A percentile compares a stretch with the other conserved stretches of the same genome.
Evolutionary conservation across 1,140 invertebrate species (phyloP).

Genomic region (Pachypeltis micranthus): DNA sequence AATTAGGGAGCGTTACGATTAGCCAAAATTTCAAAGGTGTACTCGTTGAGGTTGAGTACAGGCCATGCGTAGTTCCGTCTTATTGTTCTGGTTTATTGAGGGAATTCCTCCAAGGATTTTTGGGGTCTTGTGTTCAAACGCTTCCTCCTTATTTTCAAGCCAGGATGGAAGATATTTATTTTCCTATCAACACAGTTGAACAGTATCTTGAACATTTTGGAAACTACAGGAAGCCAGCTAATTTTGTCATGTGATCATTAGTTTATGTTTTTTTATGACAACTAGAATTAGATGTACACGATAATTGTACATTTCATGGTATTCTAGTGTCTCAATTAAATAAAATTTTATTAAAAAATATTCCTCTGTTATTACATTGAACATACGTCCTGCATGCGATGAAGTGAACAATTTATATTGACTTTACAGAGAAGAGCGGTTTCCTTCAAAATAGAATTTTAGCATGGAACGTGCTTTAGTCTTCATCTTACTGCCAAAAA

Average conservation of each 20-base stretch:
- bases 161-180: constrained; percentile 75
- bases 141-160: constrained; percentile 42
- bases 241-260: constrained; percentile 9
- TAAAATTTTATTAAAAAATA: too few relatives aligned
- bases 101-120: constrained; percentile 84
- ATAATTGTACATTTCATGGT: too few relatives aligned
- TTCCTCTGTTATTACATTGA: too few relatives aligned
- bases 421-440: too few relatives aligned
- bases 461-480: too few relatives aligned
- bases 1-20: constrained; percentile 84
- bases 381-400: too few relatives aligned
- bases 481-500: too few relatives aligned
- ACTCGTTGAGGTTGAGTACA: constrained; percentile 88
- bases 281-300: too few relatives aligned
- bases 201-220: constrained; percentile 93
- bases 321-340: too few relatives aligned
- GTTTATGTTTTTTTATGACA: too few relatives aligned
- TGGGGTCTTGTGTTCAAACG: constrained; percentile 60
- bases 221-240: constrained; percentile 60
- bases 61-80: constrained; percentile 72
- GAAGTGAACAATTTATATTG: too few relatives aligned
- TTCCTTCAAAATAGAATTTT: too few relatives aligned
- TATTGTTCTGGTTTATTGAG: constrained; percentile 84
- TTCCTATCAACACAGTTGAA: constrained; percentile 80
- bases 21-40: constrained; percentile 89